These are phyloP conservation scores for Brienomyrus longianalis DNA, from an alignment of 2,113 vertebrate species.

Conservation along the genomic window DNA sequence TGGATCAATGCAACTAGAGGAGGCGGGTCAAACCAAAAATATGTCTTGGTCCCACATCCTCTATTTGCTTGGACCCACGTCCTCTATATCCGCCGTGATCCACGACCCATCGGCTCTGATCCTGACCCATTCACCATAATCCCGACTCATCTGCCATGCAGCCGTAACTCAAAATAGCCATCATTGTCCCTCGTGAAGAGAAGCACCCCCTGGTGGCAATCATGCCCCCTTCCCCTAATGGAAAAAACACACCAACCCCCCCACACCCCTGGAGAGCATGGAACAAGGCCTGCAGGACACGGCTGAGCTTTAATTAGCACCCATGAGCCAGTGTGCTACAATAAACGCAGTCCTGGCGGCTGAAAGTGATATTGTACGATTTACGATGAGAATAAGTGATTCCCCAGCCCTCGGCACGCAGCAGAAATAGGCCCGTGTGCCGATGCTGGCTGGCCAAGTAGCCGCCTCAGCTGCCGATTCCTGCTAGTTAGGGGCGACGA, in stretches of 20 bases:
- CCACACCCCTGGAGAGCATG: slow-evolving; percentile 17
- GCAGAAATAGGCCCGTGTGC: slow-evolving; percentile 28
- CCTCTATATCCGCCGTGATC: not conserved
- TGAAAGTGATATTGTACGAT: slow-evolving; percentile 55
- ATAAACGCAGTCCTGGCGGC: slow-evolving; percentile 52
- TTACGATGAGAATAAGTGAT: slow-evolving; percentile 67
- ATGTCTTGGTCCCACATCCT: no score
- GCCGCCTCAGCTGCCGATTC: slow-evolving; percentile 40
- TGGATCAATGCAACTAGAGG: no score
- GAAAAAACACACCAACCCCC: slow-evolving; percentile 38
- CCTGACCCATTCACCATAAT: not conserved
- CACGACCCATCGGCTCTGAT: not conserved
- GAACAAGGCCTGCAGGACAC: slow-evolving; percentile 30
- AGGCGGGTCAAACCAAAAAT: no score
- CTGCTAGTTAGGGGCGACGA: slow-evolving; percentile 30
- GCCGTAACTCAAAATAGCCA: not conserved
- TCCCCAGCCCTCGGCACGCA: slow-evolving; percentile 66
- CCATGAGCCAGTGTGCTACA: slow-evolving; percentile 61
- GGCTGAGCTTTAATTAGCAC: slow-evolving; percentile 72
- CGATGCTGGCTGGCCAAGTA: slow-evolving; percentile 36
- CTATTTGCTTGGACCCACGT: not conserved
- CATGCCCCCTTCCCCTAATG: slow-evolving; percentile 39
- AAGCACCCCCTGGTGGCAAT: not conserved
- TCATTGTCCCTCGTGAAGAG: not conserved
- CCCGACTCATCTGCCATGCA: not conserved